Evolutionary conservation across 2,888 invertebrate genomes (phyloP), one percentile per base, ranked within the genome.

Genomic region (Watsonalla binaria): DNA sequence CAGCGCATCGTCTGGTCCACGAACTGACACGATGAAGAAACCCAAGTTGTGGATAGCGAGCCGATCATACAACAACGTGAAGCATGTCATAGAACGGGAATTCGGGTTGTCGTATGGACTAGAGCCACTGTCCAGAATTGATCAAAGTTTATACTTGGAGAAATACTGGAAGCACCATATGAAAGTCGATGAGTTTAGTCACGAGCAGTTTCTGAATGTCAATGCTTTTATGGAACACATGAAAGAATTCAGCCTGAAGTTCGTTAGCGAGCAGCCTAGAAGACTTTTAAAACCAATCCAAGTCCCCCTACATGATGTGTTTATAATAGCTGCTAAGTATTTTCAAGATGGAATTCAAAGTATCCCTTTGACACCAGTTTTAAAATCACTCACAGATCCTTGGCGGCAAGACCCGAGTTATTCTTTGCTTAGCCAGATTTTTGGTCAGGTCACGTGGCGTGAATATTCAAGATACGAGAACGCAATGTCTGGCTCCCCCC

Each of bases 331-430:
- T 6, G 45, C 50, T 11, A 42, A 50, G 7, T 54, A 51, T 34
- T 54, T 57, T 33, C 45, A 51, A 45, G 50, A 50, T 24, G 54
- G 54, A 57, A 54, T 57, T 7, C 51, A 47, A 15, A 37, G 46
- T 2, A 45, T 50, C 5, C 33, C 46, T 13, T 15, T 35, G 5
- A 24, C 37, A 6, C 42, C 9, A 0, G 47, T 37, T n/a, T 52
- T 50, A 9, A 45, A 50, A 35, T 37, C 46, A 45, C 52, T 49
- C 24, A 13, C 47, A 15, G 33, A 42, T 45, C 13, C 49, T 5
- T 47, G 49, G 50, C 14, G 45, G 42, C 15, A 37, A 6, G 15
- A 49, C n/a, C 9, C n/a, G 7, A 48, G 14, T 8, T 35, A 13
- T 48, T 48, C 14, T 7, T 35, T 37, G 34, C 6, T 13, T 6